A percentile compares a stretch with the other conserved stretches of the same genome.
These are phyloP conservation scores for Catharus bicknelli DNA, from an alignment of 2,113 vertebrate species.

Conservation along the genomic window DNA sequence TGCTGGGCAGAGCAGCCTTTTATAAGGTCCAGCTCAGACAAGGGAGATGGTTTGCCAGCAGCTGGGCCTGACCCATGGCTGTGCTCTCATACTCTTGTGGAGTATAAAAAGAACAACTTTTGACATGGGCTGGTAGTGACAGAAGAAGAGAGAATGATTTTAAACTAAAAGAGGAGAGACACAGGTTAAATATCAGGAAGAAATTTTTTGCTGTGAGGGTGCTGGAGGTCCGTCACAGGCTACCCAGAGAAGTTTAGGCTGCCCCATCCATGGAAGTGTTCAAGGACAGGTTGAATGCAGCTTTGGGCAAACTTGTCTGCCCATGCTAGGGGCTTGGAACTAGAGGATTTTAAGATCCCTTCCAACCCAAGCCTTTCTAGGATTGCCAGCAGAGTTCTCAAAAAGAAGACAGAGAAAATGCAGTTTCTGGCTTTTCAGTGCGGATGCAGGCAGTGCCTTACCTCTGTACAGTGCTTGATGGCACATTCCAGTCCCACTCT, in stretches of 20 bases:
- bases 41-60: not conserved
- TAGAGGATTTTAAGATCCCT: not conserved
- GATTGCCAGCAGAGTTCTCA: not conserved
- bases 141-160: not conserved
- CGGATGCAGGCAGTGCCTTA: fast-evolving
- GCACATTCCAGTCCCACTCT: not conserved
- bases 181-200: not conserved
- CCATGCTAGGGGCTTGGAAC: not conserved
- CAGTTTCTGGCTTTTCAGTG: not conserved
- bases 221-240: not conserved
- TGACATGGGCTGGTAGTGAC: not conserved
- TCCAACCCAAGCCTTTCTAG: not conserved
- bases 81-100: not conserved
- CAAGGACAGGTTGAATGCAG: not conserved
- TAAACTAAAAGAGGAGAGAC: not conserved
- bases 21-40: not conserved
- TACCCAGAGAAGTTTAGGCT: not conserved
- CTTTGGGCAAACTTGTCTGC: not conserved
- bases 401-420: not conserved
- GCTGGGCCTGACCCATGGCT: not conserved
- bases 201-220: not conserved
- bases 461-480: not conserved
- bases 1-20: not conserved
- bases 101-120: fast-evolving
- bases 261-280: not conserved